These are phyloP conservation scores for Tholera decimalis DNA, from an alignment of 2,888 invertebrate genomes.

Conservation along the genomic window DNA sequence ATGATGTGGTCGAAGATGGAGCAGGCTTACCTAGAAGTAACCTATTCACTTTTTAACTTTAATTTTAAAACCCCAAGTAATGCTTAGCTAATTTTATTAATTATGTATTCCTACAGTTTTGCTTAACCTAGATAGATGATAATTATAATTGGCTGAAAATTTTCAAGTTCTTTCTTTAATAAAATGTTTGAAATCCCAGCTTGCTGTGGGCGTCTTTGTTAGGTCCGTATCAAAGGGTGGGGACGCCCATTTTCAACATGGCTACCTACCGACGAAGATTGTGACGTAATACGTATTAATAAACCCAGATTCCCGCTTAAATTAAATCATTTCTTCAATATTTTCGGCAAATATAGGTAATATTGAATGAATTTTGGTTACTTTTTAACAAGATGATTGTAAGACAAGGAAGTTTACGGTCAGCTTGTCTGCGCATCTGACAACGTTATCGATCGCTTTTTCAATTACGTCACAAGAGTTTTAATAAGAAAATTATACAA, in stretches of 20 bases:
- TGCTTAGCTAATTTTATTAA: background rate
- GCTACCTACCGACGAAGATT: conserved; percentile 64
- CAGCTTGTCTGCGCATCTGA: conserved; percentile 38
- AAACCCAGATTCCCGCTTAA: conserved; percentile 20
- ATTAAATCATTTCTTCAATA: background rate
- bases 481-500: background rate
- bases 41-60: background rate
- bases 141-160: background rate
- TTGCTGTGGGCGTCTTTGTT: conserved; percentile 51
- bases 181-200: conserved; percentile 8
- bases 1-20: background rate
- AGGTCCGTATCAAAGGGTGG: conserved; percentile 54
- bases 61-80: background rate
- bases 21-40: background rate
- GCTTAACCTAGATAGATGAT: background rate
- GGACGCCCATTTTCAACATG: conserved; percentile 86
- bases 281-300: conserved; percentile 70
- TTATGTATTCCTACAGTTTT: background rate
- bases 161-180: background rate
- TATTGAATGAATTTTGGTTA: background rate
- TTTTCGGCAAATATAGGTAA: background rate
- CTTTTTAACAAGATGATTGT: conserved; percentile 8
- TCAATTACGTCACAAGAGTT: conserved; percentile 31
- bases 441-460: conserved; percentile 34
- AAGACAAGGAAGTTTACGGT: conserved; percentile 25